Evolutionary conservation across 1,140 invertebrate genomes (phyloP).

Genomic region (Heliconius eleuchia): DNA sequence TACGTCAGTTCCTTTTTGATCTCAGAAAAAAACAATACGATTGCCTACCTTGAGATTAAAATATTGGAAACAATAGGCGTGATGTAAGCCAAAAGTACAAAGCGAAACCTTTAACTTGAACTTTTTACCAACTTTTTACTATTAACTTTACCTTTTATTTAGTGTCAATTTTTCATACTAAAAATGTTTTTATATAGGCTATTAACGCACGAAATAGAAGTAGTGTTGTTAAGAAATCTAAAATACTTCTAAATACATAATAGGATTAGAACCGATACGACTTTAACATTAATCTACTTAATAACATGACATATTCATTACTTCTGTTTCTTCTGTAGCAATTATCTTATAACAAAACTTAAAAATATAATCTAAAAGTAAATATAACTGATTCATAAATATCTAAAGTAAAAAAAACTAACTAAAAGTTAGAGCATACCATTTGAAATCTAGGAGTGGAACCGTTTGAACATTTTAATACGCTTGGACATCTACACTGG

Average conservation of each 20-base stretch:
- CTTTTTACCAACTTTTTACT: background rate
- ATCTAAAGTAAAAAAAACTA: background rate
- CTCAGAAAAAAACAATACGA: slow-evolving; percentile 55
- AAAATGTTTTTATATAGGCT: background rate
- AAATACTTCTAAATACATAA: no score
- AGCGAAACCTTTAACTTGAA: background rate
- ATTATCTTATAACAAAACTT: no score
- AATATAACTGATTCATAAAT: no score
- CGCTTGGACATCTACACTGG: background rate
- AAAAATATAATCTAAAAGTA: no score
- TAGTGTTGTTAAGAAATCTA: no score
- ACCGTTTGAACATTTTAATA: background rate
- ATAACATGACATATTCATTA: no score
- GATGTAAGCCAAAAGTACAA: background rate
- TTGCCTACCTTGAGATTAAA: slow-evolving; percentile 35
- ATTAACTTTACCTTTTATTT: no score
- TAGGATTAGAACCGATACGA: no score
- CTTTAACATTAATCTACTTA: no score
- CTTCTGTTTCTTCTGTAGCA: no score
- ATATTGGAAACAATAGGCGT: slow-evolving; percentile 17
- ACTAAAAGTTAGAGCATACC: background rate
- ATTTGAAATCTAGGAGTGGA: background rate
- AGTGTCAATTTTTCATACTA: background rate
- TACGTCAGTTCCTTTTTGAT: slow-evolving; percentile 65
- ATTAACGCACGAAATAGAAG: no score